These are phyloP conservation scores for Orchesella cincta DNA, from an alignment of 1,140 invertebrate genomes.

Conservation along the genomic window DNA sequence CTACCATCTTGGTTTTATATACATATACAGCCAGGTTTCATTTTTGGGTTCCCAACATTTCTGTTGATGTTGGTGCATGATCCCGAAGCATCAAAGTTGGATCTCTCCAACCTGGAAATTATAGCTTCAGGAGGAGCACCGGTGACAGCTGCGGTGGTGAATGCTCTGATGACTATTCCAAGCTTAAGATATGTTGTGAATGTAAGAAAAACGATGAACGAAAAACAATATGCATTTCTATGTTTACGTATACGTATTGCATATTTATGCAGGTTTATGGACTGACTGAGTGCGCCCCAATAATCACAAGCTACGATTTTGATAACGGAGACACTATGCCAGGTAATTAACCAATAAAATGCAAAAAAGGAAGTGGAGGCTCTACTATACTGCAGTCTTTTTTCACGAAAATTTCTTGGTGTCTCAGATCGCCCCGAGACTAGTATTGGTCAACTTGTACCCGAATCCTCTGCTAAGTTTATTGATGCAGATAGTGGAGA, in stretches of 20 bases:
- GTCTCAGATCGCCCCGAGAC: not conserved
- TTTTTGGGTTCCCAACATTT: constrained; percentile 34
- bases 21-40: constrained; percentile 19
- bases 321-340: not conserved
- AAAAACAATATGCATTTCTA: not conserved
- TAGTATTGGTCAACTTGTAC: constrained; percentile 5
- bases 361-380: not conserved
- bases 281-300: constrained; percentile 1
- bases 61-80: constrained; percentile 21
- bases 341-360: not conserved
- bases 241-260: not conserved
- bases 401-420: not conserved
- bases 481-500: constrained; percentile 19
- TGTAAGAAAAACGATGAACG: constrained; percentile 30
- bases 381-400: not conserved
- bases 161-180: constrained; percentile 39
- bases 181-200: constrained; percentile 37
- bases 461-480: not conserved
- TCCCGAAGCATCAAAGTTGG: constrained; percentile 41
- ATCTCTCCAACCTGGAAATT: constrained; percentile 41
- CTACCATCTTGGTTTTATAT: not conserved
- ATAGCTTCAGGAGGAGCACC: constrained; percentile 40
- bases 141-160: constrained; percentile 40
- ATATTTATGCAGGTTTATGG: constrained; percentile 9
- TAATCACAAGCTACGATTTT: not conserved